Base-by-base conservation (phyloP, 2,888 invertebrate genomes). In the Euspilapteryx auroguttella region DNA sequence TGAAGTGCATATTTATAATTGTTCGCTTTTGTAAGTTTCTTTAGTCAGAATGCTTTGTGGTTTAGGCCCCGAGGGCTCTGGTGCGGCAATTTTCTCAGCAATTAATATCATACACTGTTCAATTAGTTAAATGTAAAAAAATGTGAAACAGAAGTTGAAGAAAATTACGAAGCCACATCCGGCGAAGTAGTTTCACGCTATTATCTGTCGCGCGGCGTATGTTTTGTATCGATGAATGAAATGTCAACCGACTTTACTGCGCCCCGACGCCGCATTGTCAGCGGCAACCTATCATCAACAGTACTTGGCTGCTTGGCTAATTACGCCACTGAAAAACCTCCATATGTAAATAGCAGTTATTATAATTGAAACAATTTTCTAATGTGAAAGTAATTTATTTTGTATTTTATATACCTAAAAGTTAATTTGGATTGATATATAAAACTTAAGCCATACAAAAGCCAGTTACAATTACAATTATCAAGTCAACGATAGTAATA, bases 1-100 rank as follows among this genome's bases (percentile, higher is more conserved):
- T n/a, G n/a, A n/a, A 49, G 50, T 50, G 50, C 47, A 51, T 55
- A 47, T n/a, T n/a, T n/a, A 51, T 55, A 57, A 63, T 63, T 63
- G 49, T 56, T 56, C 48, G 53, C 62, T 66, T 63, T 56, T 64
- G 56, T 55, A 55, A 47, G 48, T 40, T 40, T 47, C 45, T 38
- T 40, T 45, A 46, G 46, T 40, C 41, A 17, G 45, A 45, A 14
- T 12, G 42, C 57, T 58, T 61, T 66, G 63, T 63, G 58, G 64
- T 55, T 62, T 56, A 55, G 56, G 45, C 57, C 66, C 55, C 39
- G 38, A 47, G 50, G 64, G 54, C 47, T 47, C 39, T 39, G 41
- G 42, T 42, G 36, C 45, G 41, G 64, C 55, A 61, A 66, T 68
- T 69, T 68, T 63, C 68, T 63, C 59, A 64, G 58, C 65, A 69